Percentiles rank a stretch among this genome's conserved stretches.
Conservation (phyloP, 64 coral and sea anemone species). For the Acropora tenuis region DNA sequence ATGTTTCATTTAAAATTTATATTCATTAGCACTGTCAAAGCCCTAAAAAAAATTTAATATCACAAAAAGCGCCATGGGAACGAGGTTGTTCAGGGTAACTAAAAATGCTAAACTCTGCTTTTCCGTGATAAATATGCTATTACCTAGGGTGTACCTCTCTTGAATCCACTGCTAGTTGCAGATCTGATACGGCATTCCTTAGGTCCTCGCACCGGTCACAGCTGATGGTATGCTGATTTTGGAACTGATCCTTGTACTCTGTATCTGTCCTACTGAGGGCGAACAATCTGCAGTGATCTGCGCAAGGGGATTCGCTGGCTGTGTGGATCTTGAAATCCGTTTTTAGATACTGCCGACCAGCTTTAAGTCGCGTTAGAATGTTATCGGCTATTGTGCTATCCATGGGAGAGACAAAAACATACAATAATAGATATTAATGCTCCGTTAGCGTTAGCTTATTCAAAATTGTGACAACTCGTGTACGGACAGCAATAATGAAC, state of each 20-base stretch:
- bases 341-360: conserved; percentile 44
- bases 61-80: not conserved
- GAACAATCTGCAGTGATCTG: conserved; percentile 35
- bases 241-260: conserved; percentile 18
- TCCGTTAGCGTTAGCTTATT: not conserved
- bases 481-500: not conserved
- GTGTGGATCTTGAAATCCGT: conserved; percentile 56
- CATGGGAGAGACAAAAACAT: conserved; percentile 28
- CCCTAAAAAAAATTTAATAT: not conserved
- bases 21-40: not conserved
- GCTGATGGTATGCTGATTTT: conserved; percentile 41
- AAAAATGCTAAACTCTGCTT: conserved; percentile 22
- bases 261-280: conserved; percentile 21
- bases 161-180: conserved; percentile 33
- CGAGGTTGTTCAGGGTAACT: not conserved
- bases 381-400: conserved; percentile 3
- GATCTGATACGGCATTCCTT: conserved; percentile 25
- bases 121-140: conserved; percentile 12
- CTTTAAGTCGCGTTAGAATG: conserved; percentile 37
- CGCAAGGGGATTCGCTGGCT: conserved; percentile 27
- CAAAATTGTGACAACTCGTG: conserved; percentile 5
- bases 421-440: conserved; percentile 17
- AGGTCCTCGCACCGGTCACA: conserved; percentile 43
- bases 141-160: conserved; percentile 25
- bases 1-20: conserved; percentile 1